Percentiles rank a stretch among this genome's conserved stretches.
phyloP scores from a whole-genome alignment of 2,113 vertebrate species.

The Lasiurus cinereus region DNA sequence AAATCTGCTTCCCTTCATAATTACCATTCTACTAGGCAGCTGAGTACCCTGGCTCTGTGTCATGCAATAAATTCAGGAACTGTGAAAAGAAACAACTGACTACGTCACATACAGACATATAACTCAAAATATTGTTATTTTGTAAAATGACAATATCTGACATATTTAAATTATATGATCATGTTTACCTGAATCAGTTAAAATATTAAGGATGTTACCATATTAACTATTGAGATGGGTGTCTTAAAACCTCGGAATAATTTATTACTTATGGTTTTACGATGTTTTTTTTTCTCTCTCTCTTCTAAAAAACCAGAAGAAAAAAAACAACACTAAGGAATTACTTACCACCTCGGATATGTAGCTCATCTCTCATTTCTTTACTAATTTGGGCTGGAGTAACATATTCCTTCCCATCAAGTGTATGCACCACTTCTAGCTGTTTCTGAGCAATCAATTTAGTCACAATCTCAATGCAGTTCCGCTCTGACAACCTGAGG shows the following conservation, averaged over 20 bases:
- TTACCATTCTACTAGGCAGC: conserved; percentile 10
- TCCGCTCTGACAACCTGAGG: conserved; percentile 94
- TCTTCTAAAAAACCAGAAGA: background rate
- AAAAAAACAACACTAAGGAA: background rate
- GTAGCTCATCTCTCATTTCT: conserved; percentile 96
- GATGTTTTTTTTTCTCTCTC: too few relatives aligned
- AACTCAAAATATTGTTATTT: conserved; percentile 6
- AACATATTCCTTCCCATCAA: conserved; percentile 98
- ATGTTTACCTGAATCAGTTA: background rate
- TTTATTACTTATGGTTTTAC: background rate
- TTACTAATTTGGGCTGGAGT: conserved; percentile 95
- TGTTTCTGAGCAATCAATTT: conserved; percentile 96
- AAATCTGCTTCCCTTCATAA: conserved; percentile 20
- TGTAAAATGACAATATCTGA: conserved; percentile 45
- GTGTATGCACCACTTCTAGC: conserved; percentile 96
- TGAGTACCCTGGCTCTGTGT: background rate
- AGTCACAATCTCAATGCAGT: conserved; percentile 97
- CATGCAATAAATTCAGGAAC: conserved; percentile 1
- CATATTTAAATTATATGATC: conserved; percentile 19
- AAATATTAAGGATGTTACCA: conserved; percentile 25
- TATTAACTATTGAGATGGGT: background rate
- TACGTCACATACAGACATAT: background rate
- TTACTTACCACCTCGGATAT: conserved; percentile 92
- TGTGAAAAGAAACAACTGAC: background rate
- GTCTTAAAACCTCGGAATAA: background rate